Base-by-base conservation (phyloP, 2,113 vertebrate genomes). In the Heliornis fulica region DNA sequence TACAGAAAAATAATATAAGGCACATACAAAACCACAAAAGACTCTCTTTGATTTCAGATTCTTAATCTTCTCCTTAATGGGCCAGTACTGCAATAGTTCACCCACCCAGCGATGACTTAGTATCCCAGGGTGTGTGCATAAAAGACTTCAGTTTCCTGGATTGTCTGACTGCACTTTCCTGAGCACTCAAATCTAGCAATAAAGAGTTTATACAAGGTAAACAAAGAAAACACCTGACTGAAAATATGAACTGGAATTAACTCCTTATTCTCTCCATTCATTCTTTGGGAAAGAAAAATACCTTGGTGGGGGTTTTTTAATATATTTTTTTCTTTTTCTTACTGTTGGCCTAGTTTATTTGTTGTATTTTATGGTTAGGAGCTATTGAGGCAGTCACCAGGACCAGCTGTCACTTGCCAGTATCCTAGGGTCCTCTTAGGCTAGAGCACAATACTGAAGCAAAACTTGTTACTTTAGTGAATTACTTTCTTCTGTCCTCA, bases 121-220 rank as follows among this genome's bases (percentile, higher is more conserved):
- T 77, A 46, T 88, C 83, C 87, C 40, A 59, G 51, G 34, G 50
- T 66, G 23, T 54, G 29, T 34, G 21, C 54, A 66, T 81, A 90
- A 94, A 94, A 79, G 66, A 59, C 63, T 80, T 83, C 32, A 10
- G 32, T 69, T 86, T 72, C 54, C 59, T 90, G 59, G 40, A 76
- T 64, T 74, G 48, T 78, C 43, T 77, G 56, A 74, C 50, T 80
- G 59, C n/a, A 59, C 79, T 96, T 93, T 77, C 50, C 59, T 4
- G 7, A 74, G 76, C 38, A 74, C 41, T 90, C 54, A 89, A 86
- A 54, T 63, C 64, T 46, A 76, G 13, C 17, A 90, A 90, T 38
- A 94, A 90, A 74, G 13, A 29, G 10, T 61, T 93, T 83, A 83
- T 86, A 95, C 68, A 90, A 81, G 63, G 51, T 63, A 95, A 96